phyloP scores from a whole-genome alignment of 2,797 vertebrate species.

The Trachops cirrhosus region DNA sequence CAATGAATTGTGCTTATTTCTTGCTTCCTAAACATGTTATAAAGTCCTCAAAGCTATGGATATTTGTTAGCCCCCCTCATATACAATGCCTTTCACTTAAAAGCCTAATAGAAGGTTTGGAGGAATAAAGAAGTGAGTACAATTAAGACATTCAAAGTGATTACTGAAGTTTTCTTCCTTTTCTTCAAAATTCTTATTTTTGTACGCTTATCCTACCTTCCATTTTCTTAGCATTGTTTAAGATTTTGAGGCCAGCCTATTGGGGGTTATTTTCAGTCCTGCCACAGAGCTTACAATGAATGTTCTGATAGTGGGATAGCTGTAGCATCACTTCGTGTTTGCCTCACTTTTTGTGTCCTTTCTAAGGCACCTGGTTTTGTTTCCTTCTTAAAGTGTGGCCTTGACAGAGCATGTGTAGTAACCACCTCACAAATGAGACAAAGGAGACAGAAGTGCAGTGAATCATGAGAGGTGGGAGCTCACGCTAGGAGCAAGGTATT shows the following conservation, averaged over 20 bases:
- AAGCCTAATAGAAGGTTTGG: not conserved
- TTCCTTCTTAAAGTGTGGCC: not conserved
- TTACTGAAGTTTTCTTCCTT: not conserved
- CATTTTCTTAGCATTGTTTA: not conserved
- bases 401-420: not conserved
- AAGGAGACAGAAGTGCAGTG: not conserved
- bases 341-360: not conserved
- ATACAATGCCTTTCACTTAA: not conserved
- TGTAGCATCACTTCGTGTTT: not conserved
- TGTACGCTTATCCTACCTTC: not conserved
- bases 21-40: not conserved
- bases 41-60: not conserved
- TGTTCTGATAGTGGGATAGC: not conserved
- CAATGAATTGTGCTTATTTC: not conserved
- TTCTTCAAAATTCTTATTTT: not conserved
- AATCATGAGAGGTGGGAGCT: not conserved
- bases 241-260: not conserved
- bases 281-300: not conserved
- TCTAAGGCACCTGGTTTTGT: not conserved
- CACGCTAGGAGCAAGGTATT: not conserved
- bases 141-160: not conserved
- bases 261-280: not conserved
- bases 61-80: not conserved
- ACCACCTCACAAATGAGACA: not conserved
- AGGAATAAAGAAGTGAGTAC: not conserved